phyloP scores from a whole-genome alignment of 1,140 invertebrate species.

The Macrobrachium nipponense region DNA sequence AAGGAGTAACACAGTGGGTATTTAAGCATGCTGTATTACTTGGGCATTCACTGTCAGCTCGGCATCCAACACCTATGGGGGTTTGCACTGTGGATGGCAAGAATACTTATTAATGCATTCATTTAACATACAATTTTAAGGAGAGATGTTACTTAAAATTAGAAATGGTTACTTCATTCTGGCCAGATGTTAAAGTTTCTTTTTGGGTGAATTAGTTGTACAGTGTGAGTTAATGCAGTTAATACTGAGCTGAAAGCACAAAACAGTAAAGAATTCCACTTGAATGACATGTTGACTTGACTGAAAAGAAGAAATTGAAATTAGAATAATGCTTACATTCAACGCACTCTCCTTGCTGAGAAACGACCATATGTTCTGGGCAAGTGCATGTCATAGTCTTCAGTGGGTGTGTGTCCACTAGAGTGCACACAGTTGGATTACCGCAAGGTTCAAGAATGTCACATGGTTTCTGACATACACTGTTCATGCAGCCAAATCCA shows the following conservation, averaged over 20 bases:
- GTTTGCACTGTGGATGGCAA: conserved; percentile 67
- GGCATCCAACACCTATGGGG: conserved; percentile 79
- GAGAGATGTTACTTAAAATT: conserved; percentile 82
- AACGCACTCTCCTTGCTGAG: conserved; percentile 49
- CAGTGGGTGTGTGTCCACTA: conserved; percentile 65
- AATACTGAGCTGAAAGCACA: background rate
- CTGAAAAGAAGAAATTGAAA: conserved; percentile 22
- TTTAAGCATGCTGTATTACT: conserved; percentile 78
- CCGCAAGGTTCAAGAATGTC: conserved; percentile 66
- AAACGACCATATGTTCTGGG: conserved; percentile 65
- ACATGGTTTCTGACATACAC: conserved; percentile 67
- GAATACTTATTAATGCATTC: conserved; percentile 14
- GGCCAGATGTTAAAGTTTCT: conserved; percentile 54
- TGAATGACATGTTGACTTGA: conserved; percentile 14
- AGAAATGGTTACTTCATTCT: conserved; percentile 72
- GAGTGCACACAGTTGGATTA: conserved; percentile 66
- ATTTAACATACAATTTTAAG: conserved; percentile 70
- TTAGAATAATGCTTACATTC: conserved; percentile 56
- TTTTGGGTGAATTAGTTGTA: background rate
- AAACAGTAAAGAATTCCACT: background rate
- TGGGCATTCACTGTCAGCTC: conserved; percentile 79
- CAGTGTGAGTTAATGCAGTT: background rate
- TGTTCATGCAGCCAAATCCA: conserved; percentile 67
- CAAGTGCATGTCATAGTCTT: conserved; percentile 67
- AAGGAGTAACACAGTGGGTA: conserved; percentile 82